Evolutionary conservation across 2,888 invertebrate species (phyloP).

Genomic region (Congeria kusceri): DNA sequence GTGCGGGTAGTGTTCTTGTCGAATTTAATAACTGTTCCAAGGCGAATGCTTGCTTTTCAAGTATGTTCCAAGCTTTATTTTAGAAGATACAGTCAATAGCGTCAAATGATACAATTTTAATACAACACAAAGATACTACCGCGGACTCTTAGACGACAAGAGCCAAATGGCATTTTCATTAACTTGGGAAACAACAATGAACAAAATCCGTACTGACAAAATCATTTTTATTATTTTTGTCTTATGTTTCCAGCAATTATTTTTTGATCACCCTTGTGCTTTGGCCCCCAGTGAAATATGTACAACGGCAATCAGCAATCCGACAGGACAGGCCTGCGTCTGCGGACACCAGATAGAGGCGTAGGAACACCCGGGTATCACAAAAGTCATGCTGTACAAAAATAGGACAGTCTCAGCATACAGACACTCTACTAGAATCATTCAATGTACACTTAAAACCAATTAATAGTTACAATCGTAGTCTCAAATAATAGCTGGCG

Average conservation of each 20-base stretch:
- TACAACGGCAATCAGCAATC: constrained; percentile 61
- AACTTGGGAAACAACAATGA: too few species aligned
- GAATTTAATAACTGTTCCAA: too few species aligned
- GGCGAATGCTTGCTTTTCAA: too few species aligned
- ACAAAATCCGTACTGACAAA: constrained; percentile 51
- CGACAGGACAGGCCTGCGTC: constrained; percentile 52
- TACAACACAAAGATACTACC: too few species aligned
- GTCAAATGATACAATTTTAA: too few species aligned
- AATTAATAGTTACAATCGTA: constrained; percentile 22
- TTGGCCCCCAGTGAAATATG: constrained; percentile 66
- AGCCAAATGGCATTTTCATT: too few species aligned
- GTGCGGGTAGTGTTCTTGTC: too few species aligned
- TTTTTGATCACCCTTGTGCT: constrained; percentile 68
- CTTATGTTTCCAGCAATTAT: constrained; percentile 54
- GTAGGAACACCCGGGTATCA: constrained; percentile 65
- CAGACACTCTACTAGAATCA: constrained; percentile 45
- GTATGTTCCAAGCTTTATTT: too few species aligned
- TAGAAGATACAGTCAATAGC: too few species aligned
- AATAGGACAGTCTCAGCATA: constrained; percentile 55
- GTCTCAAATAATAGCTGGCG: not conserved
- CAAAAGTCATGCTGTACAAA: constrained; percentile 65
- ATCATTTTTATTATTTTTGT: constrained; percentile 65
- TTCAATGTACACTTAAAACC: constrained; percentile 44
- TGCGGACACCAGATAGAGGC: constrained; percentile 52
- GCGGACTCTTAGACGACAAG: too few species aligned